These are phyloP conservation scores for Dinomys branickii DNA, from an alignment of 2,113 vertebrate species.

Conservation along the genomic window DNA sequence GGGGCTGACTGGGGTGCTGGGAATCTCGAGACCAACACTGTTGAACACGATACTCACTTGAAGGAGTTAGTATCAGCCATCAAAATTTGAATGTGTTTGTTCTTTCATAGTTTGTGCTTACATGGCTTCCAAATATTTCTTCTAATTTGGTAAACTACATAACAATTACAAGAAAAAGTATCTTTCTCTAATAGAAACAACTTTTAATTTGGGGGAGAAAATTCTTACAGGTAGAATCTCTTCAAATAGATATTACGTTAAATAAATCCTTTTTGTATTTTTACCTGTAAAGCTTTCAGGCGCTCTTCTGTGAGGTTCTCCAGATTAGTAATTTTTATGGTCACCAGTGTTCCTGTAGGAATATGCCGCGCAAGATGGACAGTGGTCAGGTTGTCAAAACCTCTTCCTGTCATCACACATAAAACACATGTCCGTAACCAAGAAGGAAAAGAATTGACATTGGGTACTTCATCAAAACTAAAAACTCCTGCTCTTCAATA, in stretches of 20 bases:
- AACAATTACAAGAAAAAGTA: conserved; percentile 38
- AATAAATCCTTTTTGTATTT: not conserved
- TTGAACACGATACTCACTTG: not conserved
- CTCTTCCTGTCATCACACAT: conserved; percentile 89
- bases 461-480: conserved; percentile 38
- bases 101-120: not conserved
- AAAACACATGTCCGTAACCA: conserved; percentile 41
- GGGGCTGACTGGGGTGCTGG: not conserved
- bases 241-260: not conserved
- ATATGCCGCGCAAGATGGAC: conserved; percentile 93
- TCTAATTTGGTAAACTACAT: not conserved
- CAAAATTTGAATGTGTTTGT: conserved; percentile 47
- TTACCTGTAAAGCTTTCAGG: conserved; percentile 94
- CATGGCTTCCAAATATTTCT: conserved; percentile 43
- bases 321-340: conserved; percentile 95
- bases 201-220: not conserved
- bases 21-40: not conserved
- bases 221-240: not conserved
- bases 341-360: conserved; percentile 93
- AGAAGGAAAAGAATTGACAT: not conserved
- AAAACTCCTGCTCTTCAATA: conserved; percentile 27
- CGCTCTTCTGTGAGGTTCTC: conserved; percentile 96
- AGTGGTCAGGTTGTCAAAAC: conserved; percentile 95
- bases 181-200: conserved; percentile 45
- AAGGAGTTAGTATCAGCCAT: not conserved